Evolutionary conservation across 2,888 invertebrate genomes (phyloP), one percentile per base, ranked within the genome.

Genomic region (Tetrapedia diversipes): DNA sequence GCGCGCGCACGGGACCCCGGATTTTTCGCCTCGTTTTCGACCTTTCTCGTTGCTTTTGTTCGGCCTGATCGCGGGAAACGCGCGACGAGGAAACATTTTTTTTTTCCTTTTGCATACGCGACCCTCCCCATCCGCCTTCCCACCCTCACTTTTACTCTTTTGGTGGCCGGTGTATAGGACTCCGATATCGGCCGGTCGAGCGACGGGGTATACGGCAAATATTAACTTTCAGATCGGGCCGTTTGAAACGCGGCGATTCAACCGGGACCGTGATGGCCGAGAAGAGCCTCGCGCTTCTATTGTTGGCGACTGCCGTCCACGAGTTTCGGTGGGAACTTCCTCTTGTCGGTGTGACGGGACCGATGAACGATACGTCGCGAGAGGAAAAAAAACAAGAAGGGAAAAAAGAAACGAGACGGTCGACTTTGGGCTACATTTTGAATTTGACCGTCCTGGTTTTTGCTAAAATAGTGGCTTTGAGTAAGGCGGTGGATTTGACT

Each of bases 41-140:
- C 54, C 49, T n/a, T n/a, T n/a, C n/a, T n/a, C 14, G 51, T 47
- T 39, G 37, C 53, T 64, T 61, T 54, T 59, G 63, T 72, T 78
- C 69, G 54, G 16, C 43, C 60, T 73, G 71, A 77, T 70, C 66
- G 72, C 71, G 43, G 59, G 66, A 74, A 69, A 54, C 51, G 47
- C 67, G 56, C 67, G 65, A 68, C 56, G 19, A 11, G 22, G 37
- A 37, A 37, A 64, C 61, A 59, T 73, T 66, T 61, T 64, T 29
- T 43, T 19, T 19, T 65, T 47, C 7, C 22, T 22, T 24, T 14
- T 24, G n/a, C n/a, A n/a, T n/a, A n/a, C n/a, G n/a, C n/a, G n/a
- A n/a, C n/a, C 6, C 11, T 14, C 22, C 7, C 14, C 6, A 14
- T 2, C 2, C 11, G 6, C 19, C 14, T 7, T 2, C n/a, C n/a